These are phyloP conservation scores for Poliocrania exsul DNA, from an alignment of 2,797 vertebrate species.

Conservation along the genomic window DNA sequence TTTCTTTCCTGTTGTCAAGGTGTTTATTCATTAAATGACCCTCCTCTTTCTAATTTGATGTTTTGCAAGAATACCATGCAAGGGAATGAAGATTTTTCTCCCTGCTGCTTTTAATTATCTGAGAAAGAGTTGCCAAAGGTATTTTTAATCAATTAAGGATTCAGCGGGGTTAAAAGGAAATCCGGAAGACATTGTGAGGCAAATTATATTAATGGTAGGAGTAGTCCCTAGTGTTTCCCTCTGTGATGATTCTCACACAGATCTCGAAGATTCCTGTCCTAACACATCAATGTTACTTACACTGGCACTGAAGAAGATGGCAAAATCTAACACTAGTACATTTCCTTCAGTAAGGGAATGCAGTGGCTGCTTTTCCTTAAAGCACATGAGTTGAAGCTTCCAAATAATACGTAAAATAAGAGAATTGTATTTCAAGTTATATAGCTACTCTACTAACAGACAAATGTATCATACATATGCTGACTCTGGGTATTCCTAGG, in stretches of 20 bases:
- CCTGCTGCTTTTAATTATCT: conserved; percentile 56
- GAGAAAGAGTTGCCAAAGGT: conserved; percentile 12
- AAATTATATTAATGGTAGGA: conserved; percentile 46
- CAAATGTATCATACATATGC: background rate
- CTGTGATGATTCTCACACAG: conserved; percentile 65
- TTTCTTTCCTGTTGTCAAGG: conserved; percentile 54
- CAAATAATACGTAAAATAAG: background rate
- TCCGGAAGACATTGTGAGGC: conserved; percentile 36
- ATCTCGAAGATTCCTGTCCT: conserved; percentile 41
- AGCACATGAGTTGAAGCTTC: background rate
- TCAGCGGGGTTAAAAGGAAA: conserved; percentile 16
- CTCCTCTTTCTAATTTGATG: conserved; percentile 54
- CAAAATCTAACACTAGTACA: background rate
- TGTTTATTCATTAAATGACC: conserved; percentile 53
- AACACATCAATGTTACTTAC: background rate
- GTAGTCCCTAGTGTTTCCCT: conserved; percentile 61
- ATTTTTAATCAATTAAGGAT: conserved; percentile 75
- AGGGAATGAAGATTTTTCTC: conserved; percentile 60
- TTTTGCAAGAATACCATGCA: conserved; percentile 57
- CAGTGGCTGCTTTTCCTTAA: background rate
- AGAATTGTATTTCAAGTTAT: background rate
- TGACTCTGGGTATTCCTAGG: background rate
- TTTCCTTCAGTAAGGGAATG: background rate
- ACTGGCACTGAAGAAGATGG: background rate
- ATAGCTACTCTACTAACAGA: background rate